Evolutionary conservation across 2,888 invertebrate species (phyloP).

Genomic region (Branchipolynoe longqiensis): DNA sequence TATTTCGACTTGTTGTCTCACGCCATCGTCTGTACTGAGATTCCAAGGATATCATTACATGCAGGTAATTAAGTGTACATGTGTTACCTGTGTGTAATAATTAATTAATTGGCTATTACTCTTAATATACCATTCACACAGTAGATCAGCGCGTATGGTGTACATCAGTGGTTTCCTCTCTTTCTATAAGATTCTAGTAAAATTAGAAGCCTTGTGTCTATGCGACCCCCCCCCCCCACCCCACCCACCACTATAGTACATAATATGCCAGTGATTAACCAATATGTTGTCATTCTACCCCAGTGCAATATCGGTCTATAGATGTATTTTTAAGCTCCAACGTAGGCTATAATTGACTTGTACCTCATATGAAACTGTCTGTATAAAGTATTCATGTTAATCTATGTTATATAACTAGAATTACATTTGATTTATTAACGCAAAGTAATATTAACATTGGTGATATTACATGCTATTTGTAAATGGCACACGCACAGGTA

Average conservation of each 20-base stretch:
- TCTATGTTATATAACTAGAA: neutral
- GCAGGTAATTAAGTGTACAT: neutral
- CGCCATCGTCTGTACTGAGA: neutral
- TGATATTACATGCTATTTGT: too few species aligned
- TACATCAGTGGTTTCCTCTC: neutral
- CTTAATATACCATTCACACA: neutral
- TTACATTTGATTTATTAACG: neutral
- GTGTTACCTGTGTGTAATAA: neutral
- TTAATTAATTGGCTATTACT: neutral
- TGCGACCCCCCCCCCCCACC: too few species aligned
- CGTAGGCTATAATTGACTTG: slow-evolving; percentile 6
- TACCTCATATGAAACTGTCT: neutral
- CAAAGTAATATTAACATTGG: neutral
- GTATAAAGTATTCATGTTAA: slow-evolving; percentile 14
- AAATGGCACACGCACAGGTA: too few species aligned
- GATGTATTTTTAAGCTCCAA: slow-evolving; percentile 6
- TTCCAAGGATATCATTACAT: slow-evolving; percentile 1
- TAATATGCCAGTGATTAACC: neutral
- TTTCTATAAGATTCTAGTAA: neutral
- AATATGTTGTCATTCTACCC: neutral
- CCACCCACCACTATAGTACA: slow-evolving; percentile 1
- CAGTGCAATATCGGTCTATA: slow-evolving; percentile 36
- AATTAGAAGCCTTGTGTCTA: too few species aligned
- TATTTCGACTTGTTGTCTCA: slow-evolving; percentile 21
- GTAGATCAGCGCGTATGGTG: neutral